A percentile compares a stretch with the other conserved stretches of the same genome.
Conservation (phyloP, 2,113 vertebrate species). For the Oncorhynchus nerka region DNA sequence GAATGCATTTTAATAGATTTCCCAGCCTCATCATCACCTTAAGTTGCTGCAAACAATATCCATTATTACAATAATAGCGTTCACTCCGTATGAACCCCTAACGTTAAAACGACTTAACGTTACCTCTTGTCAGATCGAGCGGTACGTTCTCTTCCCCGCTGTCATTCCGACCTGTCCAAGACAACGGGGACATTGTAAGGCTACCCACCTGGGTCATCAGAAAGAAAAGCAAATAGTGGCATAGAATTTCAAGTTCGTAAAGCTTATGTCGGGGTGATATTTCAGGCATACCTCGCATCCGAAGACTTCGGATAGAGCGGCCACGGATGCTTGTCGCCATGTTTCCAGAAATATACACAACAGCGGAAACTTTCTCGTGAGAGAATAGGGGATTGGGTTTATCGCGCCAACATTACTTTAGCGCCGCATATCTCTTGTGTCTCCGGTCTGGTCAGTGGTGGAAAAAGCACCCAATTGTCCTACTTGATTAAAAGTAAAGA, state of each 20-base stretch:
- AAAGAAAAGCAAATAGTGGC: conserved; percentile 10
- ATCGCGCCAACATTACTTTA: background rate
- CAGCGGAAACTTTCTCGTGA: conserved; percentile 98
- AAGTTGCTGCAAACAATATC: too few relatives aligned
- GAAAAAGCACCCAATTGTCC: too few relatives aligned
- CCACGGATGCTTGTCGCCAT: conserved; percentile 97
- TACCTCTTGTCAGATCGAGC: conserved; percentile 95
- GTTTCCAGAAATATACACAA: conserved; percentile 95
- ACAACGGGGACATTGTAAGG: conserved; percentile 32
- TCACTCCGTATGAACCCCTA: too few relatives aligned
- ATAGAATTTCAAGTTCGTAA: background rate
- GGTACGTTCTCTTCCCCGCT: conserved; percentile 98
- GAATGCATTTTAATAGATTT: too few relatives aligned
- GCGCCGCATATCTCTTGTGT: too few relatives aligned
- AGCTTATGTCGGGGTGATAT: conserved; percentile 14
- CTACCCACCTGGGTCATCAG: background rate
- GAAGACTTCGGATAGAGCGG: conserved; percentile 94
- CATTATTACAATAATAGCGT: too few relatives aligned
- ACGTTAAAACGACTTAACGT: conserved; percentile 11
- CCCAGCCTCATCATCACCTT: too few relatives aligned
- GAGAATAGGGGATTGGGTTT: conserved; percentile 28
- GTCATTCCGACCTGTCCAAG: conserved; percentile 93
- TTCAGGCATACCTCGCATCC: conserved; percentile 88
- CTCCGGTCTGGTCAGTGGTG: too few relatives aligned
- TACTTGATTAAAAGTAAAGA: too few relatives aligned